Conservation (phyloP, 2,113 vertebrate species). For the Actinemys pallida region DNA sequence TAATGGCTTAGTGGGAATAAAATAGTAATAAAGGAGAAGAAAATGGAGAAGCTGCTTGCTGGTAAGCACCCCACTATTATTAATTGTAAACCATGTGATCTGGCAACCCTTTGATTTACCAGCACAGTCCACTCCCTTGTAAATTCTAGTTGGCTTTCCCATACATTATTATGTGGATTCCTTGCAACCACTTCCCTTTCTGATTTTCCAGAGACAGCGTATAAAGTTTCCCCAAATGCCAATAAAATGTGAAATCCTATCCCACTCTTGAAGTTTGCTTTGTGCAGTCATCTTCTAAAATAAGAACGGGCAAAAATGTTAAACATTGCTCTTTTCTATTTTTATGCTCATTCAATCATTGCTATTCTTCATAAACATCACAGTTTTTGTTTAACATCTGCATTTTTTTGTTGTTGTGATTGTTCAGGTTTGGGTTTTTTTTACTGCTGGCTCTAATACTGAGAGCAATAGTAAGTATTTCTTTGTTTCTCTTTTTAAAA, state of each 20-base stretch:
- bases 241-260: conserved; percentile 85
- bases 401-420: background rate
- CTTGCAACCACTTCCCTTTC: conserved; percentile 87
- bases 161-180: conserved; percentile 87
- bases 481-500: conserved; percentile 42
- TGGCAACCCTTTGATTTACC: conserved; percentile 81
- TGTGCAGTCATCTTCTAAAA: conserved; percentile 86
- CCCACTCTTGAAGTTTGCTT: conserved; percentile 76
- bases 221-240: conserved; percentile 85
- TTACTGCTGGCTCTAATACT: conserved; percentile 41
- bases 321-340: conserved; percentile 74
- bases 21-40: conserved; percentile 72
- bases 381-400: conserved; percentile 60
- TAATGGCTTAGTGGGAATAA: conserved; percentile 73
- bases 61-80: conserved; percentile 72
- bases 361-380: conserved; percentile 66
- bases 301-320: conserved; percentile 72
- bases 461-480: conserved; percentile 60
- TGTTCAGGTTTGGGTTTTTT: background rate
- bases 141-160: conserved; percentile 84
- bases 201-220: conserved; percentile 87
- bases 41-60: conserved; percentile 75
- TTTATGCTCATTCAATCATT: conserved; percentile 77
- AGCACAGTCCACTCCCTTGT: conserved; percentile 81
- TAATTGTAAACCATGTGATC: conserved; percentile 75